Percentiles rank a stretch among this genome's conserved stretches.
These are phyloP conservation scores for Hyppa rectilinea DNA, from an alignment of 2,888 invertebrate genomes.

Conservation along the genomic window DNA sequence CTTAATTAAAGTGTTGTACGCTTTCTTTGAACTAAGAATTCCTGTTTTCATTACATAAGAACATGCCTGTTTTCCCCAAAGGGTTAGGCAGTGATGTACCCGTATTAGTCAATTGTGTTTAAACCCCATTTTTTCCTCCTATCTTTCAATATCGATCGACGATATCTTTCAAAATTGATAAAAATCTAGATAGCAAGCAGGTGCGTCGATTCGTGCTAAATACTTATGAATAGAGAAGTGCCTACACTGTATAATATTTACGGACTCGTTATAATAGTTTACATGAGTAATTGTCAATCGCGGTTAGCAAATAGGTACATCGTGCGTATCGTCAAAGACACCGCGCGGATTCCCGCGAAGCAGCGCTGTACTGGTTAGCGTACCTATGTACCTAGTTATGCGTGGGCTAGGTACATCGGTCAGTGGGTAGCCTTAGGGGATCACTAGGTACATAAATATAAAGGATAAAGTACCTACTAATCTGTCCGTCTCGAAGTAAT, in stretches of 20 bases:
- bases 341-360: conserved; percentile 40
- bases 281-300: conserved; percentile 72
- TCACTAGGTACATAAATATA: conserved; percentile 23
- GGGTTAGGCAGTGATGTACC: too few relatives aligned
- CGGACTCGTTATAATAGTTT: conserved; percentile 61
- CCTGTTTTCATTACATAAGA: too few relatives aligned
- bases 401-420: too few relatives aligned
- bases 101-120: too few relatives aligned
- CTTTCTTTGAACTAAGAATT: not conserved
- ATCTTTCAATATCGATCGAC: too few relatives aligned
- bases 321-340: conserved; percentile 65
- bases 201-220: conserved; percentile 3
- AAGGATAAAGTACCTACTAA: conserved; percentile 31
- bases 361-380: conserved; percentile 9
- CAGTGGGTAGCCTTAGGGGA: too few relatives aligned
- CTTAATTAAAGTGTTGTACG: conserved; percentile 14
- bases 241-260: conserved; percentile 43
- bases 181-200: not conserved
- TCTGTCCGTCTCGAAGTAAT: conserved; percentile 35
- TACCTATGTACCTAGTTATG: conserved; percentile 12
- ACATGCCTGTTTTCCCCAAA: too few relatives aligned
- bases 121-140: too few relatives aligned
- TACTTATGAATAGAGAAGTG: conserved; percentile 12
- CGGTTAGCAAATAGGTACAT: conserved; percentile 72
- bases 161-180: not conserved